A percentile compares a stretch with the other conserved stretches of the same genome.
These are phyloP conservation scores for Sphenopsis melanotis DNA, from an alignment of 2,797 vertebrate species.

Conservation along the genomic window DNA sequence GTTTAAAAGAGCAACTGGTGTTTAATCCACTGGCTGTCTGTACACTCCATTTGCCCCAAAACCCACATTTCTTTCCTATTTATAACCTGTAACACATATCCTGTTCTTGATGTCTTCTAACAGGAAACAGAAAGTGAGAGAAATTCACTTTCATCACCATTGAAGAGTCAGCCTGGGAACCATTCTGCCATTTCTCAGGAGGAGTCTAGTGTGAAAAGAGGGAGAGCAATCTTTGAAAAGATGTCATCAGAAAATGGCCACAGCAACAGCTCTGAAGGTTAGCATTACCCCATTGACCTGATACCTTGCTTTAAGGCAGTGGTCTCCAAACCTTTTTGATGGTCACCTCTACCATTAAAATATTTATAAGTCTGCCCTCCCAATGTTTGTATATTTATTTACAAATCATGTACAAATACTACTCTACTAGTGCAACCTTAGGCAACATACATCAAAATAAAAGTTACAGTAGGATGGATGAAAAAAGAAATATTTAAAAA, in stretches of 20 bases:
- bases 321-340: not conserved
- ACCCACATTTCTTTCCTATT: constrained; percentile 43
- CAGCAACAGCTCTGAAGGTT: constrained; percentile 69
- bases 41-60: not conserved
- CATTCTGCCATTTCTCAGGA: constrained; percentile 32
- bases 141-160: constrained; percentile 62
- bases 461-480: not conserved
- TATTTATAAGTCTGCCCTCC: not conserved
- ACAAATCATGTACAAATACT: not conserved
- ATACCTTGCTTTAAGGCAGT: not conserved
- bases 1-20: constrained; percentile 23
- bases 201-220: constrained; percentile 64
- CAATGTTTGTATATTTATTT: not conserved
- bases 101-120: constrained; percentile 66
- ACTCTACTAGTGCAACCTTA: not conserved
- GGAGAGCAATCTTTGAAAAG: constrained; percentile 72
- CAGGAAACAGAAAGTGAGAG: constrained; percentile 73
- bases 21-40: not conserved
- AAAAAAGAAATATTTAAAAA: not conserved
- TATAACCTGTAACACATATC: constrained; percentile 59
- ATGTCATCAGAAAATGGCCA: constrained; percentile 66
- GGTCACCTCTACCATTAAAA: not conserved
- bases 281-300: constrained; percentile 18
- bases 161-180: constrained; percentile 61
- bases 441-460: not conserved